Evolutionary conservation across 2,888 invertebrate genomes (phyloP).

Genomic region (Dryadula phaetusa): DNA sequence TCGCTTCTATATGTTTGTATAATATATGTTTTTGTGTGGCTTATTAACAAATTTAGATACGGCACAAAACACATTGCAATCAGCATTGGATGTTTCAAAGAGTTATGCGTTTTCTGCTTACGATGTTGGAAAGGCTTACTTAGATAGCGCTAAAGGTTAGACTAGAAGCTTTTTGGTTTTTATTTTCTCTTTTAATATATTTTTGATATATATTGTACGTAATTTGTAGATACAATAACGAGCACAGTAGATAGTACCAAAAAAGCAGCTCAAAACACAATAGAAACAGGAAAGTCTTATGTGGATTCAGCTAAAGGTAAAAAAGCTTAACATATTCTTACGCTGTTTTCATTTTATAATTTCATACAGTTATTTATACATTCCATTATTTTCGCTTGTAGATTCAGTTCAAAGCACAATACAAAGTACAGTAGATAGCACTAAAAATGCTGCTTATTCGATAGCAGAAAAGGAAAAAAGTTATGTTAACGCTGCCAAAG

Average conservation of each 20-base stretch:
- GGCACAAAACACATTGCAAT: slow-evolving; percentile 63
- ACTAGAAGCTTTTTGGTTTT: slow-evolving; percentile 31
- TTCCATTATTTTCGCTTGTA: no score
- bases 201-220: slow-evolving; percentile 20
- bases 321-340: background rate
- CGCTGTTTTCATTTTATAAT: no score
- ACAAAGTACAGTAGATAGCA: slow-evolving; percentile 53
- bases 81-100: slow-evolving; percentile 58
- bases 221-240: slow-evolving; percentile 65
- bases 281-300: slow-evolving; percentile 58
- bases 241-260: slow-evolving; percentile 74
- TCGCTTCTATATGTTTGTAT: slow-evolving; percentile 41
- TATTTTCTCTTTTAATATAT: background rate
- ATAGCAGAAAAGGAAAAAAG: slow-evolving; percentile 51
- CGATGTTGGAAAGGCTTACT: slow-evolving; percentile 64
- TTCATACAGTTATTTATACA: no score
- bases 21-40: slow-evolving; percentile 48
- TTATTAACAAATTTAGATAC: slow-evolving; percentile 62
- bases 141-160: slow-evolving; percentile 62
- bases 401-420: slow-evolving; percentile 45
- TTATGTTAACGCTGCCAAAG: slow-evolving; percentile 49
- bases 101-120: slow-evolving; percentile 64
- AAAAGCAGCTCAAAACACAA: slow-evolving; percentile 67
- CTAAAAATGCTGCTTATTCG: slow-evolving; percentile 52
- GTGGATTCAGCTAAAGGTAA: slow-evolving; percentile 56